Conservation (phyloP, 2,797 vertebrate species). For the Enteromius afrohamiltoni region DNA sequence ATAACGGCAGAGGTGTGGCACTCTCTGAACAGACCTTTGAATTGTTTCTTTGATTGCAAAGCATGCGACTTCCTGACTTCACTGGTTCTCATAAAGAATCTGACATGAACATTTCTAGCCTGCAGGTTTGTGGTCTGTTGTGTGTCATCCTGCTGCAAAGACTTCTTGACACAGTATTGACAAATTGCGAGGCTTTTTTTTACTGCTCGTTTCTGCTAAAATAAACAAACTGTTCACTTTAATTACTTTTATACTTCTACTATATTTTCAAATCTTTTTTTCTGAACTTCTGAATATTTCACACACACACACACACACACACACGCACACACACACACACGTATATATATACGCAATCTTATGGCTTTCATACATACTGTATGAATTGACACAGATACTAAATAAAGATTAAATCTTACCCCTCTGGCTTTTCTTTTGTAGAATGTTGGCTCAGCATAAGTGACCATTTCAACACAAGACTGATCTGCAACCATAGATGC, state of each 20-base stretch:
- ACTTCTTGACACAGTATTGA: not conserved
- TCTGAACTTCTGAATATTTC: not conserved
- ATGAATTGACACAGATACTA: too few species aligned
- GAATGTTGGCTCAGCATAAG: not conserved
- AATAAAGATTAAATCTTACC: too few species aligned
- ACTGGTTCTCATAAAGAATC: not conserved
- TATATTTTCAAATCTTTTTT: too few species aligned
- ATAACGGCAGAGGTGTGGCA: not conserved
- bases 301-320: too few species aligned
- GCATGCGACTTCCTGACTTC: not conserved
- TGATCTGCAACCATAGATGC: not conserved
- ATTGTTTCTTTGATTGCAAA: not conserved
- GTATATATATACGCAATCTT: too few species aligned
- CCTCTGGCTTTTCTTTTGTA: not conserved
- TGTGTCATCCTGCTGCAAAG: not conserved
- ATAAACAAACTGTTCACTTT: not conserved
- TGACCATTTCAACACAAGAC: not conserved
- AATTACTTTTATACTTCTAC: not conserved
- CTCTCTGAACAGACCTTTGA: not conserved
- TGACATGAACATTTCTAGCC: not conserved
- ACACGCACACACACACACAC: too few species aligned
- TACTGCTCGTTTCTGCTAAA: not conserved
- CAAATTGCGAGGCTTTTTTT: not conserved
- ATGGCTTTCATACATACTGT: too few species aligned
- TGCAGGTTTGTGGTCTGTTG: not conserved